Percentiles rank a stretch among this genome's conserved stretches.
Conservation (phyloP, 2,888 invertebrate genomes). For the Dorcus parallelipipedus region DNA sequence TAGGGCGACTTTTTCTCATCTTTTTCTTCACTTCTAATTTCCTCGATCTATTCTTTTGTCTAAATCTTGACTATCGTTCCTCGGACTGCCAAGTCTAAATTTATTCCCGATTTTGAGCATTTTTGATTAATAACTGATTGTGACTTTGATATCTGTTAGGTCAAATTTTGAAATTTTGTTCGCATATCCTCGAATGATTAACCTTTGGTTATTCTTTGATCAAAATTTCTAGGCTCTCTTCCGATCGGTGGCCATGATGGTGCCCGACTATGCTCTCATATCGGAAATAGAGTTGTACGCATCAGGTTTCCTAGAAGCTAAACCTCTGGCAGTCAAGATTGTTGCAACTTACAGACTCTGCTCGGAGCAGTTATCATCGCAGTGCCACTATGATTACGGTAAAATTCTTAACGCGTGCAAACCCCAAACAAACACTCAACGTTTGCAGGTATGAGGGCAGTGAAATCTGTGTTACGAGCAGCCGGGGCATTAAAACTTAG, state of each 20-base stretch:
- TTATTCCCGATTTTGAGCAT: too few relatives aligned
- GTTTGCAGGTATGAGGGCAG: slow-evolving; percentile 79
- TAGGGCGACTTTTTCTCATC: too few relatives aligned
- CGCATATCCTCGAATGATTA: too few relatives aligned
- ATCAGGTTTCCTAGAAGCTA: slow-evolving; percentile 85
- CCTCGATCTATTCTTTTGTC: too few relatives aligned
- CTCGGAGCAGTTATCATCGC: slow-evolving; percentile 90
- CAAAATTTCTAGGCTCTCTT: slow-evolving; percentile 73
- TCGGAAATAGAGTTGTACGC: slow-evolving; percentile 93
- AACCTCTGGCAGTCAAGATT: slow-evolving; percentile 87
- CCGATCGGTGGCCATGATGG: slow-evolving; percentile 97
- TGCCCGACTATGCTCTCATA: slow-evolving; percentile 92
- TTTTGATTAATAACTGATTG: too few relatives aligned
- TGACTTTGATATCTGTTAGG: too few relatives aligned
- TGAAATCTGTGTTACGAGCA: slow-evolving; percentile 88
- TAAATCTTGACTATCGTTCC: too few relatives aligned
- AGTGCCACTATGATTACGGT: slow-evolving; percentile 95
- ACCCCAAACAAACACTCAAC: neutral
- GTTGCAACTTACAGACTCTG: slow-evolving; percentile 91
- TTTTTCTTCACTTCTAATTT: too few relatives aligned
- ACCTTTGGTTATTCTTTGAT: too few relatives aligned
- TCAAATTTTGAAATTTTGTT: too few relatives aligned
- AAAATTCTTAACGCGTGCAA: slow-evolving; percentile 15
- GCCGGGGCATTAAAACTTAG: slow-evolving; percentile 88
- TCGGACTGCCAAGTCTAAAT: too few relatives aligned